These are phyloP conservation scores for Drosophila simulans DNA, from an alignment of 1,140 invertebrate genomes.

Conservation along the genomic window DNA sequence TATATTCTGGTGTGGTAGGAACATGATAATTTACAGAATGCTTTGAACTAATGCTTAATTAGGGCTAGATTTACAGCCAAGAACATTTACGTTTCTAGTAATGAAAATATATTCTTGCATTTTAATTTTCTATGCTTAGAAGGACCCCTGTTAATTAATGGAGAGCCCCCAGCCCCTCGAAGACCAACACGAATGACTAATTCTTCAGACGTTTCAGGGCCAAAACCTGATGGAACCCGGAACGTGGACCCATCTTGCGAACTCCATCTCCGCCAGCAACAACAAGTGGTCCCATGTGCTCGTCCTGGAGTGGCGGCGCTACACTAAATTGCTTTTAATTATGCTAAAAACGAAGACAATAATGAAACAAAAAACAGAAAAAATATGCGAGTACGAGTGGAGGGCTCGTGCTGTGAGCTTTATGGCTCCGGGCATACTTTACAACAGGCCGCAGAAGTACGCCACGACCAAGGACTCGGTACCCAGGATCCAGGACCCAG, in stretches of 20 bases:
- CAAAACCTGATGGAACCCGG: slow-evolving; percentile 22
- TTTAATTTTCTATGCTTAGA: neutral
- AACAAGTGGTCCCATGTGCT: slow-evolving; percentile 57
- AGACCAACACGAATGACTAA: slow-evolving; percentile 42
- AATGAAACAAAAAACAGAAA: slow-evolving; percentile 27
- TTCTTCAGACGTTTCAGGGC: slow-evolving; percentile 30
- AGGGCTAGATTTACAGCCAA: too few relatives aligned
- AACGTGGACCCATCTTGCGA: slow-evolving; percentile 19
- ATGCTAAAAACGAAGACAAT: slow-evolving; percentile 49
- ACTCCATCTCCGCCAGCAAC: neutral
- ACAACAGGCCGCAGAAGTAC: slow-evolving; percentile 41
- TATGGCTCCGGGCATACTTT: slow-evolving; percentile 47
- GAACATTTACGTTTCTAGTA: neutral
- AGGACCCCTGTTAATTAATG: slow-evolving; percentile 17
- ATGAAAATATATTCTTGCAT: slow-evolving; percentile 2
- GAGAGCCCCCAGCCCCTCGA: neutral
- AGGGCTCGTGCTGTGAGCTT: slow-evolving; percentile 40
- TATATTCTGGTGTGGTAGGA: too few relatives aligned
- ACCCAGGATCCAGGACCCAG: neutral
- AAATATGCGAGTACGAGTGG: slow-evolving; percentile 22
- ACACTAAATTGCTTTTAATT: slow-evolving; percentile 67
- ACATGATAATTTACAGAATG: neutral
- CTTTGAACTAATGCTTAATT: neutral
- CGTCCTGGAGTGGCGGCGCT: slow-evolving; percentile 48
- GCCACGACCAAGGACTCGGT: slow-evolving; percentile 9